Evolutionary conservation across 2,888 invertebrate species (phyloP), one percentile per base, ranked within the genome.

Genomic region (Sialis lutaria): DNA sequence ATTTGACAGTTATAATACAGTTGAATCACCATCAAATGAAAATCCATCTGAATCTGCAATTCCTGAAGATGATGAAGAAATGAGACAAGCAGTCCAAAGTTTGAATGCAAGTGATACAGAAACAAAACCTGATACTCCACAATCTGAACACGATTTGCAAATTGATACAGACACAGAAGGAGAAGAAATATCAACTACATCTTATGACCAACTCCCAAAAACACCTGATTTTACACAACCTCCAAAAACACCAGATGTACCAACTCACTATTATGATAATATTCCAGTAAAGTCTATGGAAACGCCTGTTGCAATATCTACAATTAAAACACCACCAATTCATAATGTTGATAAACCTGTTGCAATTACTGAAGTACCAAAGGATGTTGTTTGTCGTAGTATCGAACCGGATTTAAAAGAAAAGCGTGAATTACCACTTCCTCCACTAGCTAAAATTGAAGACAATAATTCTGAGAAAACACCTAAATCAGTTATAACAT

Each of bases 111-210:
- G 67, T 0, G 72, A 35, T n/a, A 68, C 79, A 63, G 79, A 82
- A 57, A 71, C 79, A 46, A 88, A 88, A 63, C 86, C 84, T 1
- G 87, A 86, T 49, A 88, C 88, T 1, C 88, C 88, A 5, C 82
- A 83, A 55, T 87, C 88, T 41, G 88, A 87, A 58, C 79, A 79
- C 57, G 86, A 87, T 57, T 66, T 87, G 22, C 80, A 87, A 62
- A 88, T 89, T 49, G 88, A 88, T 60, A 87, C 87, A 0, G 88
- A 88, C 56, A 85, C 83, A 6, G 88, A 88, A 58, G 68, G 69
- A 33, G 77, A 78, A 44, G 81, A 81, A 58, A 60, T 60, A 30
- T 63, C 64, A 40, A 57, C 60, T 50, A 52, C 62, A 32, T 67
- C 69, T 51, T 60, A 68, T 42, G 65, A 70, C 45, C 69, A 69